These are phyloP conservation scores for Tragelaphus eurycerus DNA, from an alignment of 2,797 vertebrate species.

Conservation along the genomic window DNA sequence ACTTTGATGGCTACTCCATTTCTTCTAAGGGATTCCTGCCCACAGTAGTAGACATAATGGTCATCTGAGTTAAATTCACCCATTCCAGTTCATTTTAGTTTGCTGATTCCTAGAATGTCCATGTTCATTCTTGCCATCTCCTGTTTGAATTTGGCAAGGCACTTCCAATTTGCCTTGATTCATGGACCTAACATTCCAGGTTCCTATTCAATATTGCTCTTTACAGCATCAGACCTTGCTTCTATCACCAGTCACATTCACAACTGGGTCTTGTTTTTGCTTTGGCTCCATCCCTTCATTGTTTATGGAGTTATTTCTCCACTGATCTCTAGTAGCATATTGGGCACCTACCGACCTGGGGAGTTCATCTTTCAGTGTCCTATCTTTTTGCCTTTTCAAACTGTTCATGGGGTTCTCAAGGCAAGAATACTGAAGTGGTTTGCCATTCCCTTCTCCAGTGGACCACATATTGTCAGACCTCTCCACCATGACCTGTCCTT, in stretches of 20 bases:
- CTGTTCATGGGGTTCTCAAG: not conserved
- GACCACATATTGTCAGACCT: not conserved
- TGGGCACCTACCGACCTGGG: not conserved
- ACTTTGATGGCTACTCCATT: not conserved
- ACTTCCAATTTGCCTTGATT: not conserved
- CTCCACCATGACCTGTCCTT: accelerated
- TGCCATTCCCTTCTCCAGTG: not conserved
- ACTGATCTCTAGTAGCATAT: not conserved
- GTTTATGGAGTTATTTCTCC: not conserved
- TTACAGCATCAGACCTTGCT: not conserved
- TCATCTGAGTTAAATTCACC: not conserved
- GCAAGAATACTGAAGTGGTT: not conserved
- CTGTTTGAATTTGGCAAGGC: not conserved
- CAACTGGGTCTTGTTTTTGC: not conserved
- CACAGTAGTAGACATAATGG: not conserved
- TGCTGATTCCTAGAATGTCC: accelerated
- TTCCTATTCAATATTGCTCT: not conserved
- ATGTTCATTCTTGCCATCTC: not conserved
- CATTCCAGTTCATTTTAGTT: not conserved
- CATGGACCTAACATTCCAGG: not conserved
- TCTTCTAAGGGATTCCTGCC: not conserved
- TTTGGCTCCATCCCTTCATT: not conserved
- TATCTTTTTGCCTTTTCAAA: not conserved
- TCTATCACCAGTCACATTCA: not conserved
- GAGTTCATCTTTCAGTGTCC: not conserved